Evolutionary conservation across 2,113 vertebrate species (phyloP).

Genomic region (Antennarius striatus): DNA sequence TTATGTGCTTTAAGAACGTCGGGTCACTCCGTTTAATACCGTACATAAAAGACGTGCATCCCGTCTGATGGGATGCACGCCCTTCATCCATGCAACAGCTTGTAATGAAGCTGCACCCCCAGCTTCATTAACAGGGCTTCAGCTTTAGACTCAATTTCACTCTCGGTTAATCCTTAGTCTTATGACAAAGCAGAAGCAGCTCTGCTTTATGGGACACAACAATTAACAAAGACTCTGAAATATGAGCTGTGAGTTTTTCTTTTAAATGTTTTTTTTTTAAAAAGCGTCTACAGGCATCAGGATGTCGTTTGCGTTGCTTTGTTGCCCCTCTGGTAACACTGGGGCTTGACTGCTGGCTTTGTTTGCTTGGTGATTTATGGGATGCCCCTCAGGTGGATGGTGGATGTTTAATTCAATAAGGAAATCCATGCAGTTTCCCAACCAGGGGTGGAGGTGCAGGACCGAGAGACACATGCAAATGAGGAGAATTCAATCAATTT

Average conservation of each 20-base stretch:
- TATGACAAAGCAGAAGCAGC: neutral
- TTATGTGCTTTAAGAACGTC: neutral
- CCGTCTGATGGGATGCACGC: neutral
- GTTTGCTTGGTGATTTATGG: slow-evolving; percentile 46
- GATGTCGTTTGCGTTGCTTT: neutral
- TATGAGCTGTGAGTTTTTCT: too few relatives aligned
- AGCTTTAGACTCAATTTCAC: slow-evolving; percentile 22
- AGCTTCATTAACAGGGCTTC: slow-evolving; percentile 5
- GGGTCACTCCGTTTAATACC: neutral
- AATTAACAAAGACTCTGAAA: neutral
- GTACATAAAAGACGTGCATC: neutral
- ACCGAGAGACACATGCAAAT: neutral
- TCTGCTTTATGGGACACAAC: too few relatives aligned
- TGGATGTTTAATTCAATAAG: slow-evolving; percentile 31
- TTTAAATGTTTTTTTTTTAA: too few relatives aligned
- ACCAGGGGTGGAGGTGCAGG: neutral
- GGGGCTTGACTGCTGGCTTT: neutral
- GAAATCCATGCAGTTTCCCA: slow-evolving; percentile 7
- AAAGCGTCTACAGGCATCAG: too few relatives aligned
- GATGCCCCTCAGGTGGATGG: slow-evolving; percentile 11
- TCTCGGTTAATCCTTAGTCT: slow-evolving; percentile 12
- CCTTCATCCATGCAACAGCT: slow-evolving; percentile 15
- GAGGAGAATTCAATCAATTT: neutral
- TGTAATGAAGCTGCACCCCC: slow-evolving; percentile 24
- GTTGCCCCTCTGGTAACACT: neutral